Base-by-base conservation (phyloP, 2,797 vertebrate species). In the Myotis findleyi region DNA sequence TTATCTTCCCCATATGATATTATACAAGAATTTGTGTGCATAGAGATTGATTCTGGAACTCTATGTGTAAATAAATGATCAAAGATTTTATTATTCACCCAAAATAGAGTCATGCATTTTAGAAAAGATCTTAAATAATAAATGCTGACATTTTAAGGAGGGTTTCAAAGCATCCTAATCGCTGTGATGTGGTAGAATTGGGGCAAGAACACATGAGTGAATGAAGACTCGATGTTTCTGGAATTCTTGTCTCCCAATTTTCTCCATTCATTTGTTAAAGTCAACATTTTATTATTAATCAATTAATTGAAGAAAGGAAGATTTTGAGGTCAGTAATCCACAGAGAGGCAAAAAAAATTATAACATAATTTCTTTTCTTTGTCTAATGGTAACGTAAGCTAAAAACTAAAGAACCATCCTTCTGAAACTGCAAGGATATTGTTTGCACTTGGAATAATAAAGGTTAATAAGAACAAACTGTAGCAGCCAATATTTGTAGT, bases 81-180 rank as follows among this genome's bases (percentile, higher is more conserved):
- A 94, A 84, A 94, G 76, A 87, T 73, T 91, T 92, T 86, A 95
- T 94, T 94, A 87, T 94, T 95, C 91, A 5, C 36, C 55, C 38
- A 77, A 94, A 96, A 93, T 79, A 93, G 79, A 91, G 33, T 47
- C 68, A 90, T 85, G 21, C 21, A 94, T 87, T 94, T 93, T 91
- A 94, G 73, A 93, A 95, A 94, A 94, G 64, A n/a, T 87, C 17
- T 85, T 97, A 94, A 90, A 91, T 94, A 94, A 90, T 93, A 87
- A 92, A 96, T 94, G 66, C 21, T 87, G 73, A 76, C 62, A 87
- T 93, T 92, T 95, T 89, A 77, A 86, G 69, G 72, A 84, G 44
- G 20, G 3, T 85, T 71, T 27, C 62, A 59, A 62, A 36, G 7
- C 13, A 87, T 77, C 23, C 41, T 66, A 12, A 84, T 72, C 33